Percentiles rank a stretch among this genome's conserved stretches.
Conservation (phyloP, 1,140 invertebrate species). For the Nomia melanderi region DNA sequence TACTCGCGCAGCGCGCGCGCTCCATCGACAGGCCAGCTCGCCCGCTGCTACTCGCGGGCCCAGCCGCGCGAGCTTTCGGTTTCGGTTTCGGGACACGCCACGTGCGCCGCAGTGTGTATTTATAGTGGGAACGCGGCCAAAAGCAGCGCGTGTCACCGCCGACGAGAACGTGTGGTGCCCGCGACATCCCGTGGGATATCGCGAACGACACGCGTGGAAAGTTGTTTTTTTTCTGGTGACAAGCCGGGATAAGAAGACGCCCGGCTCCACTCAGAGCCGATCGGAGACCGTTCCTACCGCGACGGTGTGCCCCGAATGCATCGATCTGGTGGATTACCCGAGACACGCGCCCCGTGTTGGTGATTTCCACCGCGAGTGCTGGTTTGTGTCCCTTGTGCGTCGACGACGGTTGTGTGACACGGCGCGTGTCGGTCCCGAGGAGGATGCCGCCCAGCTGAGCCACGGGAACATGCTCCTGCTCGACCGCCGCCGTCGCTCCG, state of each 20-base stretch:
- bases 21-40: background rate
- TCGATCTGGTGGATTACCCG: too few relatives aligned
- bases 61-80: background rate
- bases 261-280: too few relatives aligned
- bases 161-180: background rate
- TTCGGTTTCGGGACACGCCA: background rate
- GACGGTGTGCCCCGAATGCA: background rate
- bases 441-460: background rate
- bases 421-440: slow-evolving; percentile 11
- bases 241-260: too few relatives aligned
- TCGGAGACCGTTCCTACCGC: background rate
- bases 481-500: slow-evolving; percentile 56
- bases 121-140: slow-evolving; percentile 29
- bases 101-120: slow-evolving; percentile 23
- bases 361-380: too few relatives aligned
- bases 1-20: background rate
- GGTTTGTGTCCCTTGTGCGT: slow-evolving; percentile 46
- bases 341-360: too few relatives aligned
- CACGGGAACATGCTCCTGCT: slow-evolving; percentile 32
- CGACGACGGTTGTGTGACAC: slow-evolving; percentile 44
- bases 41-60: background rate
- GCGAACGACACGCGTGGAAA: too few relatives aligned
- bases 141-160: background rate
- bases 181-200: too few relatives aligned
- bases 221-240: too few relatives aligned